Evolutionary conservation across 2,797 vertebrate species (phyloP).

Genomic region (Tokudaia tokunoshimensis): DNA sequence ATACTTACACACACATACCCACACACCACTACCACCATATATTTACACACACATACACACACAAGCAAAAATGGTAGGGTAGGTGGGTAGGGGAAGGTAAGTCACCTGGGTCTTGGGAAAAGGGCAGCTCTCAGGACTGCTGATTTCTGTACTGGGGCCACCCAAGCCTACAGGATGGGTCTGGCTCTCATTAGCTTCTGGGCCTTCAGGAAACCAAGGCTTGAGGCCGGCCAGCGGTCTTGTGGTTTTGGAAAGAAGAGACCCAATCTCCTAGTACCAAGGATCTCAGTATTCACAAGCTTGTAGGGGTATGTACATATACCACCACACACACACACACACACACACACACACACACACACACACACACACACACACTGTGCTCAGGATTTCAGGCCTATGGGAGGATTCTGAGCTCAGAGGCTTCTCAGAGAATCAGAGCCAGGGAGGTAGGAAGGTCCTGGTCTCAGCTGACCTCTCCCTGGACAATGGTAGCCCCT

Average conservation of each 20-base stretch:
- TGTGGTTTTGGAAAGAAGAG: slow-evolving; percentile 66
- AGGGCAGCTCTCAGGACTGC: background rate
- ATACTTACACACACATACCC: background rate
- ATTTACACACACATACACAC: background rate
- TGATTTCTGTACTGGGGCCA: background rate
- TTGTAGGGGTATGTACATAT: no score
- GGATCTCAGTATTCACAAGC: background rate
- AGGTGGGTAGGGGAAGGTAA: background rate
- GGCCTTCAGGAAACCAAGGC: slow-evolving; percentile 61
- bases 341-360: background rate
- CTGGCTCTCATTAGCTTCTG: slow-evolving; percentile 75
- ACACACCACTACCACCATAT: background rate
- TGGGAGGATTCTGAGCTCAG: background rate
- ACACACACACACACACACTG: background rate
- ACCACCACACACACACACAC: background rate
- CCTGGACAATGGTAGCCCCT: background rate
- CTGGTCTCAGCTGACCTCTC: background rate
- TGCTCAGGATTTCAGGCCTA: background rate
- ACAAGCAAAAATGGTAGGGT: background rate
- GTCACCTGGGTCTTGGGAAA: background rate
- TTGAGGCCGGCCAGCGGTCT: slow-evolving; percentile 40
- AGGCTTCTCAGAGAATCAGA: background rate
- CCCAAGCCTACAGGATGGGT: background rate
- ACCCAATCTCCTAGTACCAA: slow-evolving; percentile 23
- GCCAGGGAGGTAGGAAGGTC: background rate